Evolutionary conservation across 1,140 invertebrate species (phyloP).

Genomic region (Drosophila jambulina): DNA sequence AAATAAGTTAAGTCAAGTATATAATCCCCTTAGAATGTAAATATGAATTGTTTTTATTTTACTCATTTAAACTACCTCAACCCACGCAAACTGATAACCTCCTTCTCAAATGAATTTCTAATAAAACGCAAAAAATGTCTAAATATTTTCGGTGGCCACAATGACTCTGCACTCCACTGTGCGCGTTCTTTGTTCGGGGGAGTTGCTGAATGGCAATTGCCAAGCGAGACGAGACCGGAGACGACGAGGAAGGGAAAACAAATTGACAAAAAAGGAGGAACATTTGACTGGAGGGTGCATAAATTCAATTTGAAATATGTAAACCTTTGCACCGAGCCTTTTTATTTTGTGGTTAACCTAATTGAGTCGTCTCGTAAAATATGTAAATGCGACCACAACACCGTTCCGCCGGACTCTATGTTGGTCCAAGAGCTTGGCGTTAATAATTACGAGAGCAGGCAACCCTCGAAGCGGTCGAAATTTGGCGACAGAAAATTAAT

Average conservation of each 20-base stretch:
- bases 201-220: constrained; percentile 42
- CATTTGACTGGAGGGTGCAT: constrained; percentile 76
- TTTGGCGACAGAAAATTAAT: constrained; percentile 60
- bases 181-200: constrained; percentile 38
- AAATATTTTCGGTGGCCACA: constrained; percentile 38
- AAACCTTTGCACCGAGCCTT: constrained; percentile 71
- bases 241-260: constrained; percentile 16
- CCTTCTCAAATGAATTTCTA: background rate
- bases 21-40: background rate
- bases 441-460: constrained; percentile 35
- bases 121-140: constrained; percentile 24
- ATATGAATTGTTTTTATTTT: background rate
- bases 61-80: background rate
- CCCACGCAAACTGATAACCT: constrained; percentile 8
- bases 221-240: constrained; percentile 14
- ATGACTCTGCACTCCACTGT: constrained; percentile 49
- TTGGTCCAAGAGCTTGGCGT: constrained; percentile 23
- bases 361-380: constrained; percentile 83
- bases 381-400: constrained; percentile 67
- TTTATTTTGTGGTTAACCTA: constrained; percentile 82
- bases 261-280: constrained; percentile 45
- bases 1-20: background rate
- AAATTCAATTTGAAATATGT: constrained; percentile 83
- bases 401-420: background rate
- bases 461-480: constrained; percentile 10